A percentile compares a stretch with the other conserved stretches of the same genome.
These are phyloP conservation scores for Drosophila lacertosa DNA, from an alignment of 1,140 invertebrate species.

Conservation along the genomic window DNA sequence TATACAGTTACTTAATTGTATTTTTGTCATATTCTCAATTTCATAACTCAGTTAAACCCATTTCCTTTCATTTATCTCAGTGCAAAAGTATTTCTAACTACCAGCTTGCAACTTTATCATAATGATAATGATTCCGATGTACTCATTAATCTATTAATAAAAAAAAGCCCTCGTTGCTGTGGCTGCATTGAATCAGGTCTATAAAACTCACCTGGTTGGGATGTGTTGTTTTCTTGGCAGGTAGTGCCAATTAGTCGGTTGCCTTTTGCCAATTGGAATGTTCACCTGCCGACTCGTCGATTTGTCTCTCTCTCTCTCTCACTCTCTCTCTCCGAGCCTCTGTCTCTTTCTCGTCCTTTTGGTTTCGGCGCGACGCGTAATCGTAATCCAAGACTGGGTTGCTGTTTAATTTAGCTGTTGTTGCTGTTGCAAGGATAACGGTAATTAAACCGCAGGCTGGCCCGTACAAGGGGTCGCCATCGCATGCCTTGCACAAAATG, in stretches of 20 bases:
- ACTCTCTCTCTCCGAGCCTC: no score
- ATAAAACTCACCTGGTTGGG: constrained; percentile 56
- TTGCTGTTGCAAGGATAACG: constrained; percentile 68
- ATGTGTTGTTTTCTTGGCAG: constrained; percentile 12
- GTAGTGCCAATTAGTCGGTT: constrained; percentile 55
- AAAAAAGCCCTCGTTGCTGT: neutral
- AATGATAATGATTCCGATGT: neutral
- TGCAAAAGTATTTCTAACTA: neutral
- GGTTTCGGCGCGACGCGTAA: constrained; percentile 23
- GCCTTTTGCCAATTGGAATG: constrained; percentile 60
- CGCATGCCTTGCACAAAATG: constrained; percentile 52
- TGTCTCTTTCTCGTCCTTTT: constrained; percentile 73
- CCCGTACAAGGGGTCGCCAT: constrained; percentile 61
- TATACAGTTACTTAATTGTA: no score
- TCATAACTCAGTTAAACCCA: no score
- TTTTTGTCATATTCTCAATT: no score
- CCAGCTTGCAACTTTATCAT: neutral
- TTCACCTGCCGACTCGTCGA: constrained; percentile 44
- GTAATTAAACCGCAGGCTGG: constrained; percentile 69
- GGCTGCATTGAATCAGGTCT: constrained; percentile 18
- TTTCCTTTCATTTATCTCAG: no score
- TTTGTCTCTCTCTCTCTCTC: no score
- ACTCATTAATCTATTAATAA: constrained; percentile 13
- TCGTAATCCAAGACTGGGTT: constrained; percentile 62
- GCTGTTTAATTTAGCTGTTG: constrained; percentile 49